Evolutionary conservation across 2,888 invertebrate genomes (phyloP), one percentile per base, ranked within the genome.

Genomic region (Drosophila borborema): DNA sequence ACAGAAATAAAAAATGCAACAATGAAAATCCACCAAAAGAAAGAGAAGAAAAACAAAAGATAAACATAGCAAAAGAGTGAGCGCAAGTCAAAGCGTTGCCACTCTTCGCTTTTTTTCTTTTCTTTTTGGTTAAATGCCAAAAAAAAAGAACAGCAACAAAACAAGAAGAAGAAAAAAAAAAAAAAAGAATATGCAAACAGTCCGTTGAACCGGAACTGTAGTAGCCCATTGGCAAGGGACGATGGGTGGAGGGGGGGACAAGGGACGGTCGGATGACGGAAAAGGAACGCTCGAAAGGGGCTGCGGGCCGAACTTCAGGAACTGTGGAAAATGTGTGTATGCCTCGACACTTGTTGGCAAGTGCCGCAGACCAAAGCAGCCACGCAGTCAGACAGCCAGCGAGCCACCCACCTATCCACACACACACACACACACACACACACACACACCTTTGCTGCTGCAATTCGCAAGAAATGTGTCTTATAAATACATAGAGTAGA

Each of bases 1-100:
- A 67, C 49, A 69, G 82, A 81, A 72, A 54, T 51, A 55, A 69
- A 82, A 81, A 72, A 55, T 75, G 79, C 71, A 85, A 82, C 80
- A 79, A 75, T 71, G 62, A 72, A 85, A 72, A 72, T 41, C 36
- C 43, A 54, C 49, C 49, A 75, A 65, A 45, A 69, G 53, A 67
- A 59, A 64, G 51, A 49, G 51, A 72, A 54, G 59, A 70, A 53
- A 41, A 48, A 69, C 23, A 51, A 79, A 75, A 58, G 54, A 72
- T 59, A 62, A 61, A 58, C 38, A 71, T 8, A 56, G 46, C 28
- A 14, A 51, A 53, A 18, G 51, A 49, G 63, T 38, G 60, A 34
- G 36, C 53, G 62, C 36, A 20, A 54, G 18, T 18, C 43, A 55
- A 51, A 77, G 69, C 62, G 62, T 75, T 79, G 76, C 76, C 61